Evolutionary conservation across 37 sponge, comb jelly and placozoan species (phyloP).

Genomic region (Cliona cf. orientalis): DNA sequence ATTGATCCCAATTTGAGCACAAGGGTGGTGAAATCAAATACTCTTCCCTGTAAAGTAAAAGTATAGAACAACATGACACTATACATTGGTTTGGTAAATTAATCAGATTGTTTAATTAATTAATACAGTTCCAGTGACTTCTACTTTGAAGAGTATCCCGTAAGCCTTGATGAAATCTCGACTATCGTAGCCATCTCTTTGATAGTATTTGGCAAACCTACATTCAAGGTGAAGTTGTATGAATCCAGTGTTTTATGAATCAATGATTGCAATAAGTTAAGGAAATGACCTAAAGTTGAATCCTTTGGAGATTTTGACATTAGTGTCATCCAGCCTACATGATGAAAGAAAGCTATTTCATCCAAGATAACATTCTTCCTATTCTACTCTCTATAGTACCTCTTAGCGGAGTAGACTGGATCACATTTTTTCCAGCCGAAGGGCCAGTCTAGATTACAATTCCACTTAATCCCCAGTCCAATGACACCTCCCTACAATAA

Average conservation of each 20-base stretch:
- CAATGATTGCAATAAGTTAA: too few species aligned
- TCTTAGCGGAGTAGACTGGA: constrained; percentile 55
- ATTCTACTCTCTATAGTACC: constrained; percentile 64
- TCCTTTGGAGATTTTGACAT: constrained; percentile 57
- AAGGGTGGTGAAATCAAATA: constrained; percentile 48
- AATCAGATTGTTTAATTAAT: too few species aligned
- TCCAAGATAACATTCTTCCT: too few species aligned
- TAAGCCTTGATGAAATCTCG: constrained; percentile 72
- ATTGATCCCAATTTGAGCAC: constrained; percentile 66
- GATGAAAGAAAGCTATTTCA: too few species aligned
- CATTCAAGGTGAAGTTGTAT: too few species aligned
- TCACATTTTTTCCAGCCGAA: constrained; percentile 15
- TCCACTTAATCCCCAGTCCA: constrained; percentile 67
- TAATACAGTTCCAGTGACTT: constrained; percentile 53
- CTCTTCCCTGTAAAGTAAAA: constrained; percentile 55
- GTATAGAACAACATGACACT: neutral
- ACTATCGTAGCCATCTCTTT: too few species aligned
- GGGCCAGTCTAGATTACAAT: constrained; percentile 63
- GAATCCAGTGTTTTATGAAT: too few species aligned
- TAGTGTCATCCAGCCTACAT: constrained; percentile 65
- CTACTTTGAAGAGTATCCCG: constrained; percentile 62
- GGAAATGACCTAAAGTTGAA: constrained; percentile 90
- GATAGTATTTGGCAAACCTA: too few species aligned
- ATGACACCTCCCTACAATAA: constrained; percentile 75
- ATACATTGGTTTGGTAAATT: neutral